phyloP scores from a whole-genome alignment of 30 jellyfish, hydroid and myxozoan genomes.

The Mastigias papua region DNA sequence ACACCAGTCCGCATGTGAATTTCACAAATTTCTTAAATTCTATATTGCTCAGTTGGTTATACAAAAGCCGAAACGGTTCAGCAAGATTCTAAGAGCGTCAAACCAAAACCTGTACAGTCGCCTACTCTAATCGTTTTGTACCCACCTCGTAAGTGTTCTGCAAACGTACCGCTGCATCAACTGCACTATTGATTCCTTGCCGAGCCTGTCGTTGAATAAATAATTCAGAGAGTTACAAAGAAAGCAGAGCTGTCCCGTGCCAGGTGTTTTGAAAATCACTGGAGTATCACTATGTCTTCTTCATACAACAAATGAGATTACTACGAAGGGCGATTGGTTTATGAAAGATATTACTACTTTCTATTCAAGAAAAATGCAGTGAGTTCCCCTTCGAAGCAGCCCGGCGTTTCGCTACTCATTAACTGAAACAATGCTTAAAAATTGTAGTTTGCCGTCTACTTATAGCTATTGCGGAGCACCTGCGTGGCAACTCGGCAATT shows the following conservation, averaged over 20 bases:
- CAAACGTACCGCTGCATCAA: conserved; percentile 38
- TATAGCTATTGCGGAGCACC: conserved; percentile 29
- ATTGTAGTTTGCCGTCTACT: conserved; percentile 32
- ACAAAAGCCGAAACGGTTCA: conserved; percentile 74
- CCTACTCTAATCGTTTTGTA: conserved; percentile 43
- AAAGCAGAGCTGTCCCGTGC: conserved; percentile 34
- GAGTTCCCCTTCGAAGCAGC: conserved; percentile 10
- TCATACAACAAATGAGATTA: conserved; percentile 56
- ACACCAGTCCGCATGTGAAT: conserved; percentile 57
- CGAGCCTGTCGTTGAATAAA: conserved; percentile 61
- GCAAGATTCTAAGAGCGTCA: conserved; percentile 52
- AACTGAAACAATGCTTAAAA: conserved; percentile 8
- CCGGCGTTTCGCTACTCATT: background rate
- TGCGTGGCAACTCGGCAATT: conserved; percentile 16
- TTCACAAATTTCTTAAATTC: conserved; percentile 66
- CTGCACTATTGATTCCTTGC: conserved; percentile 53
- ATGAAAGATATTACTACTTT: conserved; percentile 39
- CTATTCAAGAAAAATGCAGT: conserved; percentile 29
- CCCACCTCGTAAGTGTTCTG: conserved; percentile 53
- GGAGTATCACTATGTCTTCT: conserved; percentile 67
- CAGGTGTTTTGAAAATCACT: conserved; percentile 72
- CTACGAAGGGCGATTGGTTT: conserved; percentile 31
- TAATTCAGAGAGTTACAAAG: conserved; percentile 29
- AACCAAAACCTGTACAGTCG: conserved; percentile 34
- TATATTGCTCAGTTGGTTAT: conserved; percentile 62